phyloP scores from a whole-genome alignment of 2,797 vertebrate genomes.

The Ibycter americanus region DNA sequence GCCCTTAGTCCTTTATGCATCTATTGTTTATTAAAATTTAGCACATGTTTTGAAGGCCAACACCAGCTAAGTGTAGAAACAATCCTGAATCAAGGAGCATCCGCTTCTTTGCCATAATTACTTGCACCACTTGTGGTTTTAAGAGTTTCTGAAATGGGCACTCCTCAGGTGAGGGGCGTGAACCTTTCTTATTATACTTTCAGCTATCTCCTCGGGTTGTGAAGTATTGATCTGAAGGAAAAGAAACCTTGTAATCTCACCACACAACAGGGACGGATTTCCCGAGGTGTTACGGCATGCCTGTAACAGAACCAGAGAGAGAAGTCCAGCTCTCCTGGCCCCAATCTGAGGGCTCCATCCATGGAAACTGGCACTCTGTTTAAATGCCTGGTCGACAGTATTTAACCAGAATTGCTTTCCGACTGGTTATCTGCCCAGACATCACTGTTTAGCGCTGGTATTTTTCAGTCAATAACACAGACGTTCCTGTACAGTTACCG shows the following conservation, averaged over 20 bases:
- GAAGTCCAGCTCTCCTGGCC: neutral
- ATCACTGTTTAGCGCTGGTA: neutral
- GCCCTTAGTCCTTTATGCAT: neutral
- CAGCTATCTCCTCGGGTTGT: neutral
- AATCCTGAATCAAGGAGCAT: neutral
- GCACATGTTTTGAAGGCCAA: neutral
- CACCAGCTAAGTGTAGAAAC: neutral
- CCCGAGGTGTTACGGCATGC: neutral
- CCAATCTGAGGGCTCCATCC: rapidly evolving
- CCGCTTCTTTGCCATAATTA: neutral
- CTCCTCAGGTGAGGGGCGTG: neutral
- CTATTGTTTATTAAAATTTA: constrained; percentile 6
- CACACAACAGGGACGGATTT: neutral
- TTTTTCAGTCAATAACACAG: constrained; percentile 29
- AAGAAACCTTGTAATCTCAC: neutral
- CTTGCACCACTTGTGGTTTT: neutral
- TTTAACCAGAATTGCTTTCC: constrained; percentile 19
- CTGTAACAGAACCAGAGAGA: neutral
- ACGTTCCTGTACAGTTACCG: neutral
- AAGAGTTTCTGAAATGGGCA: neutral
- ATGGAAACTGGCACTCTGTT: neutral
- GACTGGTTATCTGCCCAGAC: neutral
- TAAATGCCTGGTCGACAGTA: neutral
- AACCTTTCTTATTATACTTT: neutral
- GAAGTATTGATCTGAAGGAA: neutral